Evolutionary conservation across 2,888 invertebrate species (phyloP).

Genomic region (Lamproptera curius): DNA sequence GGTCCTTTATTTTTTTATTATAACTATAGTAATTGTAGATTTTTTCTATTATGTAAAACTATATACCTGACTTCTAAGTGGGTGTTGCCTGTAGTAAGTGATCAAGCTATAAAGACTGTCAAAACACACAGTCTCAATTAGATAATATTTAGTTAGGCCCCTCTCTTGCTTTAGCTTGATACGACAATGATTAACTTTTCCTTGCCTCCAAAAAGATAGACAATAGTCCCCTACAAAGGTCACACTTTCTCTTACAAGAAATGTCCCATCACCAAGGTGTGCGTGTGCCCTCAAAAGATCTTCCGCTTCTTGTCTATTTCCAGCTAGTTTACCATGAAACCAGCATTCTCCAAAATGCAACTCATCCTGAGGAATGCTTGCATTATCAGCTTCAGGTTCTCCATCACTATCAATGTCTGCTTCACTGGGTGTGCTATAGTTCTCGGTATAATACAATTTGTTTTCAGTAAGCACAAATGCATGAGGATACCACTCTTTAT

Average conservation of each 20-base stretch:
- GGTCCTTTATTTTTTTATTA: no score
- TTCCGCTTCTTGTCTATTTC: slow-evolving; percentile 89
- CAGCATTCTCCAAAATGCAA: slow-evolving; percentile 95
- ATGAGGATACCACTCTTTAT: slow-evolving; percentile 94
- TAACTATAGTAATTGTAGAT: no score
- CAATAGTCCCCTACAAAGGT: slow-evolving; percentile 98
- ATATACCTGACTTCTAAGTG: slow-evolving; percentile 87
- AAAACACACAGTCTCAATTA: slow-evolving; percentile 92
- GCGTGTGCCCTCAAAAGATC: slow-evolving; percentile 86
- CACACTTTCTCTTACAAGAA: slow-evolving; percentile 94
- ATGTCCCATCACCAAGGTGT: slow-evolving; percentile 93
- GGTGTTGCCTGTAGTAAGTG: slow-evolving; percentile 91
- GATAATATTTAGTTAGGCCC: slow-evolving; percentile 92
- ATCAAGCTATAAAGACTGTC: slow-evolving; percentile 95
- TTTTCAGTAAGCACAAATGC: slow-evolving; percentile 94
- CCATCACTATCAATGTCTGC: slow-evolving; percentile 80
- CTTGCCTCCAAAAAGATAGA: slow-evolving; percentile 94
- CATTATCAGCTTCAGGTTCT: slow-evolving; percentile 76
- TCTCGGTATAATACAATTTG: slow-evolving; percentile 92
- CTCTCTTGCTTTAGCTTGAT: slow-evolving; percentile 93
- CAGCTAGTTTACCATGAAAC: slow-evolving; percentile 93
- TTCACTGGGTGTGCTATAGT: slow-evolving; percentile 70
- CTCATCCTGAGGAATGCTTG: slow-evolving; percentile 89
- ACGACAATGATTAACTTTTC: slow-evolving; percentile 93
- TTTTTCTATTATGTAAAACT: no score